Evolutionary conservation across 1,140 invertebrate species (phyloP).

Genomic region (Schmidtea mediterranea): DNA sequence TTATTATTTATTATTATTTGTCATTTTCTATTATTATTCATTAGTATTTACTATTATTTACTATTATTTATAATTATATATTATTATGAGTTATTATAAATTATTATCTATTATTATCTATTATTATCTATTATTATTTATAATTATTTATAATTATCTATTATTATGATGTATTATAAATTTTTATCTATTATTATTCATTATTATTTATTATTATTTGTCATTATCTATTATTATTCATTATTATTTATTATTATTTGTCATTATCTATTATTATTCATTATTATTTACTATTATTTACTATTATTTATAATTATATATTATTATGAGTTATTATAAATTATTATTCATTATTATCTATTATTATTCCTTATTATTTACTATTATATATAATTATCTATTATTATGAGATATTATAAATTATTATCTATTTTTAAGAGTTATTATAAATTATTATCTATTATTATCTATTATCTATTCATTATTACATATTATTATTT

Average conservation of each 20-base stretch:
- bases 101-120: too few species aligned
- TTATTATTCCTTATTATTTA: too few species aligned
- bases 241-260: not conserved
- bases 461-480: not conserved
- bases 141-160: too few species aligned
- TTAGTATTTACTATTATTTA: not conserved
- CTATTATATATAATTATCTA: too few species aligned
- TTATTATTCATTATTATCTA: too few species aligned
- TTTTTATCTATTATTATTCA: conserved; percentile 3
- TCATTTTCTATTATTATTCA: not conserved
- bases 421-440: conserved; percentile 4
- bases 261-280: not conserved
- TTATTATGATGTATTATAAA: too few species aligned
- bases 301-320: not conserved
- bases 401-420: too few species aligned
- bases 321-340: too few species aligned
- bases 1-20: not conserved
- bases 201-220: not conserved
- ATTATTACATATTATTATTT: not conserved
- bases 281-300: not conserved
- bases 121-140: too few species aligned
- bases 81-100: too few species aligned
- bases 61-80: not conserved
- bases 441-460: not conserved
- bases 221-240: not conserved